Conservation (phyloP, 2,888 invertebrate species). For the Micoletzkya japonica region DNA sequence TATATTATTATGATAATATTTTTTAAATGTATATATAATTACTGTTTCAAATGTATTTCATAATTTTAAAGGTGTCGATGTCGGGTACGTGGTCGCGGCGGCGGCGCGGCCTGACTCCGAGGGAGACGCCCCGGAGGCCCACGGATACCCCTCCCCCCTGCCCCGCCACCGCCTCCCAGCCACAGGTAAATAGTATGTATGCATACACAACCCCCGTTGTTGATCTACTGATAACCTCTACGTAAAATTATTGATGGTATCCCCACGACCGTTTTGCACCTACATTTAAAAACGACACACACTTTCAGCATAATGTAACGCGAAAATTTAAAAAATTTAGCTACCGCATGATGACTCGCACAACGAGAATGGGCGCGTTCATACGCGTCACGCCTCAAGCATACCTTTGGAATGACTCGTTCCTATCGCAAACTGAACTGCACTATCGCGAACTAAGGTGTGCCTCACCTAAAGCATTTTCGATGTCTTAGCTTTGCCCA, state of each 20-base stretch:
- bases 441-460: too few species aligned
- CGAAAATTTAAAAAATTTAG: too few species aligned
- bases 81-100: constrained; percentile 28
- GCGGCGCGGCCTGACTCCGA: neutral
- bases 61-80: constrained; percentile 4
- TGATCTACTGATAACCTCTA: neutral
- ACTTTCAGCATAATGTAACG: neutral
- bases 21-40: neutral
- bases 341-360: too few species aligned
- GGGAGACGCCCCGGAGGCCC: neutral
- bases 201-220: neutral
- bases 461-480: too few species aligned
- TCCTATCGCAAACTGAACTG: too few species aligned
- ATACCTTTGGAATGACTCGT: too few species aligned
- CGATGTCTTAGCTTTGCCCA: too few species aligned
- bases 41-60: neutral
- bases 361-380: too few species aligned
- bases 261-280: too few species aligned
- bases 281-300: neutral
- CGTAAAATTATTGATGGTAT: neutral
- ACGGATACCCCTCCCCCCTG: neutral
- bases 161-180: constrained; percentile 6
- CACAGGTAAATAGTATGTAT: constrained; percentile 22
- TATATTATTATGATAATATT: neutral
- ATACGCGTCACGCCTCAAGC: too few species aligned